phyloP scores from a whole-genome alignment of 1,140 invertebrate species.

The Stratiolaelaps scimitus region DNA sequence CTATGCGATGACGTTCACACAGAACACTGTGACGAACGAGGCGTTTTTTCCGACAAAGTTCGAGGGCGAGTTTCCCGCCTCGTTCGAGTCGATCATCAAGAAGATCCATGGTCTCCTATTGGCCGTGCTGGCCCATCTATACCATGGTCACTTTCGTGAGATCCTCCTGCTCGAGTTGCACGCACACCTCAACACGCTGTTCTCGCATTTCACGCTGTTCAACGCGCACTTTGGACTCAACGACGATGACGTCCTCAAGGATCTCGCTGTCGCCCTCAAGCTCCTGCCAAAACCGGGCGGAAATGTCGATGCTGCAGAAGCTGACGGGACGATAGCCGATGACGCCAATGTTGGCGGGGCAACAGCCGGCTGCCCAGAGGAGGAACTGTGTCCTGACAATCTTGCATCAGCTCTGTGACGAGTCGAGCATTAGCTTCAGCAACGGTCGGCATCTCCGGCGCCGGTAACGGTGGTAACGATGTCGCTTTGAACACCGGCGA shows the following conservation, averaged over 20 bases:
- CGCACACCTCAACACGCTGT: conserved; percentile 86
- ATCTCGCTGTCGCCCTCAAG: conserved; percentile 42
- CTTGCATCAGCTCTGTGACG: too few species aligned
- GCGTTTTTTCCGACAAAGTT: conserved; percentile 95
- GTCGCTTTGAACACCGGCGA: too few species aligned
- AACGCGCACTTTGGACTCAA: conserved; percentile 75
- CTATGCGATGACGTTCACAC: conserved; percentile 94
- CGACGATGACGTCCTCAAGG: conserved; percentile 78
- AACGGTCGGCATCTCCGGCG: too few species aligned
- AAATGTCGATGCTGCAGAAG: too few species aligned
- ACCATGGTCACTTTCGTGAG: conserved; percentile 92
- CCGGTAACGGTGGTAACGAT: too few species aligned
- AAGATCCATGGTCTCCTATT: conserved; percentile 91
- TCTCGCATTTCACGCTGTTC: conserved; percentile 81
- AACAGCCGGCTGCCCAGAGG: too few species aligned
- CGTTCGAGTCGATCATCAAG: conserved; percentile 84
- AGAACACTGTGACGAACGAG: conserved; percentile 93
- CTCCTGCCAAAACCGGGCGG: conserved; percentile 35
- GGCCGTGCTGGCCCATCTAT: conserved; percentile 93
- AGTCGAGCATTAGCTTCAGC: too few species aligned
- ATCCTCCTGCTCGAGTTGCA: conserved; percentile 79
- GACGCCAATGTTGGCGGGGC: too few species aligned
- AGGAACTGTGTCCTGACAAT: too few species aligned
- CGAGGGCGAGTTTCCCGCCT: conserved; percentile 84
- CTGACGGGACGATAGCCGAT: too few species aligned